phyloP scores from a whole-genome alignment of 2,888 invertebrate species.

The Cephus sareptanus region DNA sequence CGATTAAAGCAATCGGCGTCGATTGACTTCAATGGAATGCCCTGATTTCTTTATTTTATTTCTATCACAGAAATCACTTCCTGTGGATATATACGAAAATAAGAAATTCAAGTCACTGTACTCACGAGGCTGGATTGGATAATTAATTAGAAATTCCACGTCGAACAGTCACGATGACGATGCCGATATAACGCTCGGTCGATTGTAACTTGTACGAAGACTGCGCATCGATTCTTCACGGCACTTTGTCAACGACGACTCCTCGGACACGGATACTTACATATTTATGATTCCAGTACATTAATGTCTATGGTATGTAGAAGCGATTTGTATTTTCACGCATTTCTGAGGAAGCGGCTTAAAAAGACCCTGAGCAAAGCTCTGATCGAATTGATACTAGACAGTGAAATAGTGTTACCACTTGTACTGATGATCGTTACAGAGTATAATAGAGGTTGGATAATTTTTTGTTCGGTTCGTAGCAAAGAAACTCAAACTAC shows the following conservation, averaged over 20 bases:
- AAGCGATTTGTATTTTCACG: not conserved
- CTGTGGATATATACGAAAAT: not conserved
- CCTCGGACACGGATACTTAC: not conserved
- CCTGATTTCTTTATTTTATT: not conserved
- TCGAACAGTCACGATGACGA: not conserved
- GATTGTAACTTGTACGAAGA: not conserved
- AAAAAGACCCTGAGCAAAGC: not conserved
- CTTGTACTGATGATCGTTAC: not conserved
- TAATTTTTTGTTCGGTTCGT: not conserved
- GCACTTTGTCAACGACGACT: not conserved
- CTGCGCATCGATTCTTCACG: not conserved
- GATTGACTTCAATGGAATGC: not conserved
- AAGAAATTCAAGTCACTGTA: not conserved
- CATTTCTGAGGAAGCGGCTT: not conserved
- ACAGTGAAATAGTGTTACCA: not conserved
- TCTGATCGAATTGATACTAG: not conserved
- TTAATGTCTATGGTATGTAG: not conserved
- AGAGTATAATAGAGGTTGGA: not conserved
- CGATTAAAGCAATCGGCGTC: not conserved
- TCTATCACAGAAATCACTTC: not conserved
- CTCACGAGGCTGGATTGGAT: not conserved
- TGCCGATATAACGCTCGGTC: not conserved
- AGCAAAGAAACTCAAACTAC: not conserved
- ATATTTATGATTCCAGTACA: not conserved
- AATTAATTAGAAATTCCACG: not conserved